phyloP scores from a whole-genome alignment of 2,888 invertebrate species.

The Listrodromus nycthemerus region DNA sequence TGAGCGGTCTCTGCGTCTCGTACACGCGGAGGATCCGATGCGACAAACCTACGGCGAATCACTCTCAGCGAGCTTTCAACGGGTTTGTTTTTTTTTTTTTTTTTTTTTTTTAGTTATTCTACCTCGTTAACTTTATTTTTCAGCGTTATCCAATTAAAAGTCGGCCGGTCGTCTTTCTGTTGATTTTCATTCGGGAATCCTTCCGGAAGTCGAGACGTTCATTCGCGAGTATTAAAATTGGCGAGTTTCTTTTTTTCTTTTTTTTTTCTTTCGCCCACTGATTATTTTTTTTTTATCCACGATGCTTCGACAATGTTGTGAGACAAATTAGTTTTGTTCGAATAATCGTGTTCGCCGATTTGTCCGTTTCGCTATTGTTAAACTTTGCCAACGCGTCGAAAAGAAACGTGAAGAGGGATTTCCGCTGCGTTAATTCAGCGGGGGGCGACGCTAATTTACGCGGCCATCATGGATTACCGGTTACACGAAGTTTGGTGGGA shows the following conservation, averaged over 20 bases:
- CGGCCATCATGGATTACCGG: not conserved
- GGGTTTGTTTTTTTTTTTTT: conserved; percentile 16
- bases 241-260: not conserved
- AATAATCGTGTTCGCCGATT: not conserved
- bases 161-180: not conserved
- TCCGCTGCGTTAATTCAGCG: too few relatives aligned
- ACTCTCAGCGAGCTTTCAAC: conserved; percentile 18
- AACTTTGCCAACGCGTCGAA: not conserved
- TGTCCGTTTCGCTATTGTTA: not conserved
- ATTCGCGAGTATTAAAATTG: not conserved
- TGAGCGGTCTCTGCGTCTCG: conserved; percentile 57
- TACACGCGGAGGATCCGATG: conserved; percentile 9
- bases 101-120: conserved; percentile 1
- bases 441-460: conserved; percentile 14
- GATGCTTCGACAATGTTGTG: not conserved
- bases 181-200: not conserved
- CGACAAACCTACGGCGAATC: conserved; percentile 12
- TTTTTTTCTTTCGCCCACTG: not conserved
- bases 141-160: conserved; percentile 1
- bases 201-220: not conserved
- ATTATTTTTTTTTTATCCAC: not conserved
- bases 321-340: too few relatives aligned
- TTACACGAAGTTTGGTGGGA: conserved; percentile 24
- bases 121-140: not conserved
- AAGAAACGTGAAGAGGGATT: not conserved